Evolutionary conservation across 2,797 vertebrate species (phyloP).

Genomic region (Novumbra hubbsi): DNA sequence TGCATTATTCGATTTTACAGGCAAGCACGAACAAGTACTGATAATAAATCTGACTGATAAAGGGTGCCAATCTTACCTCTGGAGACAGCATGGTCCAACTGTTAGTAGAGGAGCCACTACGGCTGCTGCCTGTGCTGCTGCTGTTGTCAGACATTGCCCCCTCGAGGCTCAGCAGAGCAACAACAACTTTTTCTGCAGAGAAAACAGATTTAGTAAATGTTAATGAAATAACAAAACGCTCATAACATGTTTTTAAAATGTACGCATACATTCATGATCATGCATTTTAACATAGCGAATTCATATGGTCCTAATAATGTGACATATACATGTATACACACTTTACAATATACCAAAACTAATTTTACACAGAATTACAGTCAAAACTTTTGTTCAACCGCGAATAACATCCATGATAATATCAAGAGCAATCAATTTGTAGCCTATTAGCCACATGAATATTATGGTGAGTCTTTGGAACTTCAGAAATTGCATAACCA

Average conservation of each 20-base stretch:
- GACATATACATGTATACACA: background rate
- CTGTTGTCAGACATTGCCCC: constrained; percentile 83
- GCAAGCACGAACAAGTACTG: background rate
- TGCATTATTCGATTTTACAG: background rate
- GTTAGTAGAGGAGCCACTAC: constrained; percentile 77
- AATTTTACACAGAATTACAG: background rate
- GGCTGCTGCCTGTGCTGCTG: constrained; percentile 72
- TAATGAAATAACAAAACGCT: constrained; percentile 10
- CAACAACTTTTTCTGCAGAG: constrained; percentile 60
- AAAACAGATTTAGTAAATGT: constrained; percentile 46
- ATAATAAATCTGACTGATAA: background rate
- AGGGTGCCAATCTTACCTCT: constrained; percentile 71
- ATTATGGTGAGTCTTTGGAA: background rate
- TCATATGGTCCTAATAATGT: background rate
- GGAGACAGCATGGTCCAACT: constrained; percentile 86
- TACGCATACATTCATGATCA: background rate
- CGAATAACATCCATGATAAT: background rate
- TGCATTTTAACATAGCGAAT: background rate
- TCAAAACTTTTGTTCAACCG: background rate
- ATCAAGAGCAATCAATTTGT: background rate
- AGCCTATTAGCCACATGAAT: background rate
- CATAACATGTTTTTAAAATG: background rate
- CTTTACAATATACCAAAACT: background rate
- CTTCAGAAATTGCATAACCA: background rate
- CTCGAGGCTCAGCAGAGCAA: constrained; percentile 58